A percentile compares a stretch with the other conserved stretches of the same genome.
Evolutionary conservation across 2,113 vertebrate species (phyloP).

Genomic region (Phalacrocorax aristotelis): DNA sequence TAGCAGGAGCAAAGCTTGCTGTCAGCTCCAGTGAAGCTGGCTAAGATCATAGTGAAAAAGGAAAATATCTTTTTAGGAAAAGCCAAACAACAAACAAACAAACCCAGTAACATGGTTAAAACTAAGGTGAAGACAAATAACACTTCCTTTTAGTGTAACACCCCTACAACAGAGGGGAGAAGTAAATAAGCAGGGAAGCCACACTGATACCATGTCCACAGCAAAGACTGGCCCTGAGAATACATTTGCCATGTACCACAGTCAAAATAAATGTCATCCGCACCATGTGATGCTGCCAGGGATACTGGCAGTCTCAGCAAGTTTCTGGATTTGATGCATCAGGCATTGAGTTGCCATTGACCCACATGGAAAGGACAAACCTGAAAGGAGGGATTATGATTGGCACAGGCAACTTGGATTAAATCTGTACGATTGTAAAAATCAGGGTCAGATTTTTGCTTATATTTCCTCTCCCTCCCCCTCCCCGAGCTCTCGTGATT

Average conservation of each 20-base stretch:
- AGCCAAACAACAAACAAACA: not conserved
- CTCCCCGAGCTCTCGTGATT: not conserved
- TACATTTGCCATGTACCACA: not conserved
- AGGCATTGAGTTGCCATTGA: constrained; percentile 40
- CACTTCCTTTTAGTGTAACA: rapidly evolving
- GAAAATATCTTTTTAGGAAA: not conserved
- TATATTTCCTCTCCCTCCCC: not conserved
- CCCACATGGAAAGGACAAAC: constrained; percentile 43
- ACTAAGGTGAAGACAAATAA: not conserved
- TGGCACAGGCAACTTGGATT: constrained; percentile 37
- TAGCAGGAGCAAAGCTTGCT: not conserved
- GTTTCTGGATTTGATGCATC: constrained; percentile 59
- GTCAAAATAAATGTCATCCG: constrained; percentile 16
- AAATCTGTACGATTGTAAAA: constrained; percentile 5
- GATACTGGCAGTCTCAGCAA: constrained; percentile 50
- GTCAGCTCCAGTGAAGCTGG: not conserved
- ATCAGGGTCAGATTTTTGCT: constrained; percentile 33
- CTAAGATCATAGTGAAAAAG: not conserved
- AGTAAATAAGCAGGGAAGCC: not conserved
- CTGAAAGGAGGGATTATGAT: constrained; percentile 58
- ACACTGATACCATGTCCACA: not conserved
- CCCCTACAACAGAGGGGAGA: not conserved
- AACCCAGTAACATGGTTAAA: not conserved
- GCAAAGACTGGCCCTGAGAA: not conserved
- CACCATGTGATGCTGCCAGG: constrained; percentile 11